Base-by-base conservation (phyloP, 2,888 invertebrate species). In the Biston stratarius region DNA sequence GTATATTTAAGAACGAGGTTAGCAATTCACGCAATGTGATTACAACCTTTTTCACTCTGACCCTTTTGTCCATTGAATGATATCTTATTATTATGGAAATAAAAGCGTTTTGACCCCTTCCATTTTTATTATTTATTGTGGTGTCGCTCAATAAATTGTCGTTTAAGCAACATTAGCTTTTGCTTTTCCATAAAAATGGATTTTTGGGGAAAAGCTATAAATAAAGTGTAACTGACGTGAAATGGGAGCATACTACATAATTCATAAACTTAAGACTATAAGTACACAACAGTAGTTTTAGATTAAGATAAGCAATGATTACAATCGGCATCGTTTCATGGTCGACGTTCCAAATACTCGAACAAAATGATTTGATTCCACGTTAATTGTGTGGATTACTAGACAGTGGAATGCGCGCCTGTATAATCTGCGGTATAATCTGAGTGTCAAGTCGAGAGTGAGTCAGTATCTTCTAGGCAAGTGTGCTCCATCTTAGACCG, bases 151-250 rank as follows among this genome's bases (percentile, higher is more conserved):
- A 90, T 92, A 91, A 88, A 90, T 92, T 83, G 76, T 76, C 74
- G 82, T 88, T 88, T 85, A 85, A 79, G 91, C 83, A 86, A 88
- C 91, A 92, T 92, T 92, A 90, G 88, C 83, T 85, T 76, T 80
- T 69, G 71, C 75, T 83, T 83, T 83, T 81, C 61, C 55, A 74
- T 63, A 69, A 75, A 76, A 73, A 69, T 64, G 69, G 24, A 60
- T 60, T 59, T 67, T 47, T 61, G 42, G 53, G 42, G 9, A 52
- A 34, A 49, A 15, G 40, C 52, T 36, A 62, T 62, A 62, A 62
- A 67, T 34, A 48, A 67, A 48, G 44, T 24, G 59, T 55, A 36
- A 57, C 33, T 36, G 34, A 5, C 47, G 58, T 10, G 34, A 36
- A 44, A 33, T 34, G 59, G 40, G n/a, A 8, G 0, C 14, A 36